Conservation (phyloP, 2,797 vertebrate genomes). For the Holocentrus rufus region DNA sequence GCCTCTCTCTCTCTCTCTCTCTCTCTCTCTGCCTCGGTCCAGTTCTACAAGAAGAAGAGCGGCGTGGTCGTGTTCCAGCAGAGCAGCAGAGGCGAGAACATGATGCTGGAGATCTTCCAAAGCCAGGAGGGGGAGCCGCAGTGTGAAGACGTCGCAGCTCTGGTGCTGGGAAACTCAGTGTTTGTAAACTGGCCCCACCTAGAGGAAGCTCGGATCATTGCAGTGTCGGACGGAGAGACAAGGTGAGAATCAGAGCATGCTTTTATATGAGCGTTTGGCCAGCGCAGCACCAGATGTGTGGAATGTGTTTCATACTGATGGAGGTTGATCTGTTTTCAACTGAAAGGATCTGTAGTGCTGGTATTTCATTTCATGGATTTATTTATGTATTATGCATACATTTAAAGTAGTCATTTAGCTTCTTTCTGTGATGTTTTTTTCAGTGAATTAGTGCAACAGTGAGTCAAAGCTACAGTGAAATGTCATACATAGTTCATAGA, state of each 20-base stretch:
- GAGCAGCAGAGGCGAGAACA: constrained; percentile 96
- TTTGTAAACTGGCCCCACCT: constrained; percentile 99
- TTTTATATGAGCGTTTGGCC: background rate
- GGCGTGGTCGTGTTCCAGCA: constrained; percentile 97
- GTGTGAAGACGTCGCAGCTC: constrained; percentile 84
- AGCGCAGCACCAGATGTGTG: background rate
- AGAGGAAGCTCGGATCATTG: constrained; percentile 93
- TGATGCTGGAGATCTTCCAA: constrained; percentile 89
- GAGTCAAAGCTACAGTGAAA: no score
- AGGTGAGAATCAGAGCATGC: constrained; percentile 81
- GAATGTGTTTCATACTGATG: background rate
- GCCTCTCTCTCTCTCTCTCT: background rate
- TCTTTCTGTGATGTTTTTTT: no score
- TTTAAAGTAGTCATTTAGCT: no score
- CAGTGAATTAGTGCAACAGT: no score
- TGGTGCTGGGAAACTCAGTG: constrained; percentile 86
- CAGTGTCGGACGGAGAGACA: constrained; percentile 91
- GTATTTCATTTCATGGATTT: no score
- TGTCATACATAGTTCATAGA: no score
- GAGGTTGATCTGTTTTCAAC: no score
- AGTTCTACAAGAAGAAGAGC: constrained; percentile 94
- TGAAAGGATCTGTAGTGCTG: no score
- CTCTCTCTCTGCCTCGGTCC: constrained; percentile 4
- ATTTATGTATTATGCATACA: no score
- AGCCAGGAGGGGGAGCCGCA: constrained; percentile 81